A percentile compares a stretch with the other conserved stretches of the same genome.
Conservation (phyloP, 2,888 invertebrate species). For the Leptopilina drosophilae region DNA sequence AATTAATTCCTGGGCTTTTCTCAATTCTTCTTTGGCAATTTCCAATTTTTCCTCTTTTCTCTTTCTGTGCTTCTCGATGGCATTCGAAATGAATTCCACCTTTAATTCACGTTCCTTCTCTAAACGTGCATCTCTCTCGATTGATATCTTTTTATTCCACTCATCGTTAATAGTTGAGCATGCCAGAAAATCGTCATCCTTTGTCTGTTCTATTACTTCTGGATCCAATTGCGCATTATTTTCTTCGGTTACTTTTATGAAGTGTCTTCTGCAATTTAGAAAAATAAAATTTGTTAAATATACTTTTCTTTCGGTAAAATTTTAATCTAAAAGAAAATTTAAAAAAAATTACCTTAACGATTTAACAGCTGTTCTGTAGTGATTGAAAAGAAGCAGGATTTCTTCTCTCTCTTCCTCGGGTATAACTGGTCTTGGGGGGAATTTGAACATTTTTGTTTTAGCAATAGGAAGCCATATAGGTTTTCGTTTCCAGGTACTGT, state of each 20-base stretch:
- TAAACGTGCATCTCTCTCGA: conserved; percentile 80
- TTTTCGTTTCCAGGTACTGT: conserved; percentile 81
- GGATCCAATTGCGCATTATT: conserved; percentile 57
- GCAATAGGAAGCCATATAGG: conserved; percentile 89
- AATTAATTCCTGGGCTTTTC: conserved; percentile 78
- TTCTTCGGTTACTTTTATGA: conserved; percentile 57
- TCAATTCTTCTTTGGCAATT: conserved; percentile 67
- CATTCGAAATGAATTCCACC: conserved; percentile 77
- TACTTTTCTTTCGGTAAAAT: neutral
- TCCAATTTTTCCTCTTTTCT: conserved; percentile 76
- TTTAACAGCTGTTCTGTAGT: conserved; percentile 81
- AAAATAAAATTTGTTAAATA: conserved; percentile 18
- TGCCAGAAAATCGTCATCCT: conserved; percentile 82
- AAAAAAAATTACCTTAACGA: conserved; percentile 77
- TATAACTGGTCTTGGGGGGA: conserved; percentile 81
- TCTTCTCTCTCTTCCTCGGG: conserved; percentile 83
- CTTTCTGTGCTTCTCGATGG: conserved; percentile 74
- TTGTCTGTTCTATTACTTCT: conserved; percentile 70
- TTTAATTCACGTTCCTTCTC: conserved; percentile 77
- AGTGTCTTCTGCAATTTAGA: conserved; percentile 78
- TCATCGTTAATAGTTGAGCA: conserved; percentile 82
- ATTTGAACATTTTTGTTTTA: conserved; percentile 86
- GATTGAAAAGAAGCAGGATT: conserved; percentile 83
- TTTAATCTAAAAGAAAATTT: conserved; percentile 21
- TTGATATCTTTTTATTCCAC: conserved; percentile 84